Conservation (phyloP, 2,797 vertebrate genomes). For the Gallinago stenura region DNA sequence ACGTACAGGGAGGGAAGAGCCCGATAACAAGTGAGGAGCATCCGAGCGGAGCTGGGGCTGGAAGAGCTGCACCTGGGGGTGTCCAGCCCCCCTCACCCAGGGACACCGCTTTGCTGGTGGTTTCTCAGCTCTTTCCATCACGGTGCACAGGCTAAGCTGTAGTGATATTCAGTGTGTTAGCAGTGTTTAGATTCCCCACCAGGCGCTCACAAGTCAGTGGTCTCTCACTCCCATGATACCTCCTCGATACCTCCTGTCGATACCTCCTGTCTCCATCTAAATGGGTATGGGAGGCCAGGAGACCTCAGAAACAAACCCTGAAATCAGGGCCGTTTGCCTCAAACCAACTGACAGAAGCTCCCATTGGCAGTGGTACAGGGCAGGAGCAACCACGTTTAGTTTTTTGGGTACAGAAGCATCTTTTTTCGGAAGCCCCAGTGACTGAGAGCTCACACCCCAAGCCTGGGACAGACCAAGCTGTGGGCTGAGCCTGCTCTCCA, state of each 20-base stretch:
- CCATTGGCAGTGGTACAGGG: not conserved
- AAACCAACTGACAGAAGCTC: not conserved
- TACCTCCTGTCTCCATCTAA: not conserved
- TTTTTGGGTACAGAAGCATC: too few relatives aligned
- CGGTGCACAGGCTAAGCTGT: not conserved
- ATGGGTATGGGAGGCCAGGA: not conserved
- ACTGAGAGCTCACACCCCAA: not conserved
- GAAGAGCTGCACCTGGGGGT: not conserved
- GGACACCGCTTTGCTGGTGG: not conserved
- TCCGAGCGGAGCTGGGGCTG: not conserved
- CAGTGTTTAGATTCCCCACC: too few relatives aligned
- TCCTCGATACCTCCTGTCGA: too few relatives aligned
- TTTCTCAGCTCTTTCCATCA: not conserved
- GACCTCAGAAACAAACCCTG: not conserved
- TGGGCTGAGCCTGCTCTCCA: not conserved
- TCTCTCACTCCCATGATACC: not conserved
- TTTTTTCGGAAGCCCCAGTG: not conserved
- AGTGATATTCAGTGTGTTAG: too few relatives aligned
- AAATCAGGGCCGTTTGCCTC: not conserved
- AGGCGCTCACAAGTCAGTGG: fast-evolving
- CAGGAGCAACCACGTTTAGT: too few relatives aligned
- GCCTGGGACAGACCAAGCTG: fast-evolving
- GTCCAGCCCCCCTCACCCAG: not conserved
- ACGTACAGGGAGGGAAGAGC: not conserved
- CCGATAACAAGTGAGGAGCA: fast-evolving